Conservation (phyloP, 2,797 vertebrate genomes). For the Acanthopagrus latus region DNA sequence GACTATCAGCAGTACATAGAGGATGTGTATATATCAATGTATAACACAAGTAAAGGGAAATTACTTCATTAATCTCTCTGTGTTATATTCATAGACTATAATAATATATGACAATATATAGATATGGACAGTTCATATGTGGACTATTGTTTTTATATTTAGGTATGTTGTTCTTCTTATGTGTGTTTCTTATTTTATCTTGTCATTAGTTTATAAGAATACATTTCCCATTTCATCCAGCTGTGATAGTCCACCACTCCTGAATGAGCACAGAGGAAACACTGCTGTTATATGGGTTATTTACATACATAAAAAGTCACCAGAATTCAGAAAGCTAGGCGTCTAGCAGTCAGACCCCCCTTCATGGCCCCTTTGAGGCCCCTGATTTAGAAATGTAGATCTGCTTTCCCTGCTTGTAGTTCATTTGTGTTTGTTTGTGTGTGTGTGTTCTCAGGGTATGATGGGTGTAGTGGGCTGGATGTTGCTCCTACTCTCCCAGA, state of each 20-base stretch:
- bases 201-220: too few relatives aligned
- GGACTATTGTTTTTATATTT: too few relatives aligned
- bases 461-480: conserved; percentile 83
- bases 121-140: not conserved
- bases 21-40: too few relatives aligned
- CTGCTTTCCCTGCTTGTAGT: not conserved
- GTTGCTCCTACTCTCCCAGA: conserved; percentile 80
- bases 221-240: too few relatives aligned
- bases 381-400: not conserved
- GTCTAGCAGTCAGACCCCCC: not conserved
- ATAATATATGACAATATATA: not conserved
- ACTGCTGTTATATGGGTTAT: not conserved
- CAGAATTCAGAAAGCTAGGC: not conserved
- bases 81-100: not conserved
- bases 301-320: not conserved
- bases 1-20: too few relatives aligned
- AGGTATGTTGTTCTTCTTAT: too few relatives aligned
- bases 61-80: not conserved
- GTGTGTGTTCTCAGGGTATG: conserved; percentile 68
- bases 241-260: too few relatives aligned
- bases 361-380: not conserved
- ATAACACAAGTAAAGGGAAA: not conserved
- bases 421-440: not conserved
- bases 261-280: too few relatives aligned
- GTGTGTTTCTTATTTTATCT: too few relatives aligned